Percentiles rank a stretch among this genome's conserved stretches.
Conservation (phyloP, 2,888 invertebrate genomes). For the Deilephila porcellus region DNA sequence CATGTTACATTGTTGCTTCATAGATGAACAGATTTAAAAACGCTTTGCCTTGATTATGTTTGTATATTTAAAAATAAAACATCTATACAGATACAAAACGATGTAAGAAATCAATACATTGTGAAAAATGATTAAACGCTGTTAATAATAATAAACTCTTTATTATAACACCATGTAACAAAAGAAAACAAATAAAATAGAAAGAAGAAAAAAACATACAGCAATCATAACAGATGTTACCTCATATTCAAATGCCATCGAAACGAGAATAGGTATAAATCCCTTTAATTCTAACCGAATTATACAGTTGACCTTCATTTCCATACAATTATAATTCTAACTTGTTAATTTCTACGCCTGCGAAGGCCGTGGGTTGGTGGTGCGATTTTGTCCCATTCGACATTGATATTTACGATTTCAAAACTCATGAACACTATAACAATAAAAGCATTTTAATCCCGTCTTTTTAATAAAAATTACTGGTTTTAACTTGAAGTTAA, state of each 20-base stretch:
- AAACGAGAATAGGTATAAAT: not conserved
- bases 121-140: not conserved
- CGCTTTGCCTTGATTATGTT: no score
- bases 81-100: not conserved
- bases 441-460: no score
- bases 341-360: constrained; percentile 17
- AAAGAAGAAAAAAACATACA: no score
- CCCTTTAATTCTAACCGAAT: constrained; percentile 9
- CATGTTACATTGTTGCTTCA: no score
- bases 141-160: no score
- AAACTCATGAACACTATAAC: not conserved
- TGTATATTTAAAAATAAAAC: no score
- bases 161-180: no score
- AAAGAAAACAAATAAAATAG: no score
- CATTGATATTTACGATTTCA: not conserved
- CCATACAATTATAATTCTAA: constrained; percentile 24
- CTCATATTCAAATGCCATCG: not conserved
- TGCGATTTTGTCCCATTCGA: not conserved
- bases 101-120: not conserved
- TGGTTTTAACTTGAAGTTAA: no score
- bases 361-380: not conserved
- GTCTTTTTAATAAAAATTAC: no score
- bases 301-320: constrained; percentile 16
- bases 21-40: no score
- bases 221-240: not conserved